Conservation (phyloP, 2,888 invertebrate species). For the Rhagonycha fulva region DNA sequence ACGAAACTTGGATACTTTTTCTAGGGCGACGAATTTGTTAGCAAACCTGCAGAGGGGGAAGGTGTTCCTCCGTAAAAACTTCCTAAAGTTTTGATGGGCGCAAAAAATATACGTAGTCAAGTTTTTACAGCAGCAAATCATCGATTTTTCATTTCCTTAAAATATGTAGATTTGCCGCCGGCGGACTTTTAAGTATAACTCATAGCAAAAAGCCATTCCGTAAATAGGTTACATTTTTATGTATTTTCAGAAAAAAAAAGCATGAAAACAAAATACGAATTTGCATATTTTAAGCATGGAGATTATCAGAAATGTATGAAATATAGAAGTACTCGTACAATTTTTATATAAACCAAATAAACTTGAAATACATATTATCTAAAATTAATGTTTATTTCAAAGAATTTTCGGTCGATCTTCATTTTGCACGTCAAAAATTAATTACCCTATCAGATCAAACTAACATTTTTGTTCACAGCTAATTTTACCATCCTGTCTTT, state of each 20-base stretch:
- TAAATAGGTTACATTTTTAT: constrained; percentile 33
- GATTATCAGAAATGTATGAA: constrained; percentile 43
- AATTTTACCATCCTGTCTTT: no score
- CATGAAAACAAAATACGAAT: constrained; percentile 43
- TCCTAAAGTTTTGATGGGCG: constrained; percentile 28
- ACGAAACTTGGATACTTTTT: constrained; percentile 24
- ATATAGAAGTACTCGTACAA: constrained; percentile 41
- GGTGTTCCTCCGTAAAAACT: constrained; percentile 11
- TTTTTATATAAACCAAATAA: background rate
- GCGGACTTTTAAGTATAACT: constrained; percentile 34
- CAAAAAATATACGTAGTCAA: constrained; percentile 28
- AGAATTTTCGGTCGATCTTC: background rate
- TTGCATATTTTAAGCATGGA: constrained; percentile 46
- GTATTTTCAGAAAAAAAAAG: constrained; percentile 31
- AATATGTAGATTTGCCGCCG: constrained; percentile 35
- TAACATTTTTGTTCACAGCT: no score
- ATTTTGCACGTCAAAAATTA: background rate
- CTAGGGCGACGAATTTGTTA: constrained; percentile 21
- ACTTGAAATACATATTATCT: background rate
- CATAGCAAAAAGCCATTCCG: constrained; percentile 34
- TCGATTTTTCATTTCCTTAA: constrained; percentile 36
- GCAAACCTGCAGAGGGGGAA: constrained; percentile 24
- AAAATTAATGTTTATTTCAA: background rate
- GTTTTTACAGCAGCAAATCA: constrained; percentile 26
- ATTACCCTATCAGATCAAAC: background rate